These are phyloP conservation scores for Neodon shergylaensis DNA, from an alignment of 2,113 vertebrate species.

Conservation along the genomic window DNA sequence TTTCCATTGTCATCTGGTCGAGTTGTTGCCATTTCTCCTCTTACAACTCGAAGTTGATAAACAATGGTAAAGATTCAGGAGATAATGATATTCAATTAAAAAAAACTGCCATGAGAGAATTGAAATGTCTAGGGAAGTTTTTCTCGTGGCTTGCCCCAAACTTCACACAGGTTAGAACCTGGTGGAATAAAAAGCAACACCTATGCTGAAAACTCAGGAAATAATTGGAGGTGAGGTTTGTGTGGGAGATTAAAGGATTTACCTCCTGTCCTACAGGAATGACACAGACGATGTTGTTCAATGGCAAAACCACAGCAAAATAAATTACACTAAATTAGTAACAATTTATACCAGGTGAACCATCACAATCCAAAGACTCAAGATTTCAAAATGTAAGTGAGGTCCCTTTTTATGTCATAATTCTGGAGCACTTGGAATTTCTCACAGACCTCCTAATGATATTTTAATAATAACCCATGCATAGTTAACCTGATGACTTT, in stretches of 20 bases:
- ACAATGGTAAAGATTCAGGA: background rate
- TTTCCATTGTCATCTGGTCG: background rate
- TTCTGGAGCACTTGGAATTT: background rate
- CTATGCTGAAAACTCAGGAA: background rate
- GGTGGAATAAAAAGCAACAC: background rate
- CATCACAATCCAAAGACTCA: background rate
- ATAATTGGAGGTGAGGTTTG: background rate
- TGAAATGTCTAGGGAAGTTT: background rate
- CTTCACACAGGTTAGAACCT: background rate
- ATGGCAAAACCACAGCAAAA: background rate
- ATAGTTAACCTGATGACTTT: background rate
- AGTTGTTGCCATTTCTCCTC: background rate
- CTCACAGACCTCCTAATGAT: background rate
- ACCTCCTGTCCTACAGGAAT: background rate
- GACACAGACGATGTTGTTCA: background rate
- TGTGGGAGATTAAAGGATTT: background rate
- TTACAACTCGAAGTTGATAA: background rate
- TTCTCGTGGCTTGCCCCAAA: background rate
- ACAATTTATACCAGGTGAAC: background rate
- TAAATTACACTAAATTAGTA: background rate
- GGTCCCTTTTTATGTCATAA: background rate
- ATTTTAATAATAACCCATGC: background rate
- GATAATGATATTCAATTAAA: background rate
- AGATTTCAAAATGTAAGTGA: background rate
- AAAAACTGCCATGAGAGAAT: background rate